Conservation (phyloP, 2,113 vertebrate species). For the Stomatorhinus ivindoensis region DNA sequence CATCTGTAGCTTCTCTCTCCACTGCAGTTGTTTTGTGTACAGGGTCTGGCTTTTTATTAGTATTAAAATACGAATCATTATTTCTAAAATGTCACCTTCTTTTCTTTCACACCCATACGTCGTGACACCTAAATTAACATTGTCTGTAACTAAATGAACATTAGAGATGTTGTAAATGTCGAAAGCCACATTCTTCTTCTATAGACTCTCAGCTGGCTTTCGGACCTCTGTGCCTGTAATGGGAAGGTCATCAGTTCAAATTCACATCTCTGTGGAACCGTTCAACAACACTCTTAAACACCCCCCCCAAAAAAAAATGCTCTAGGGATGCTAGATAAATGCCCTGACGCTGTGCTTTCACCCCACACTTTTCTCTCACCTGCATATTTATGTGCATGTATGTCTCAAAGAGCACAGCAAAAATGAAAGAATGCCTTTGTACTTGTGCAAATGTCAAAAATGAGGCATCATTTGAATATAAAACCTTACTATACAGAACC, state of each 20-base stretch:
- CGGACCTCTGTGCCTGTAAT: not conserved
- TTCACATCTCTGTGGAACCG: not conserved
- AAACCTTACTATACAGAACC: not conserved
- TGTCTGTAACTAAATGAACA: not conserved
- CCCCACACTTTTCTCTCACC: not conserved
- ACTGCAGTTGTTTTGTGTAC: not conserved
- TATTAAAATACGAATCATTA: constrained; percentile 15
- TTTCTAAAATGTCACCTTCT: not conserved
- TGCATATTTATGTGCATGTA: not conserved
- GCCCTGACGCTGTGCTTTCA: not conserved
- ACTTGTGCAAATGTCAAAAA: not conserved
- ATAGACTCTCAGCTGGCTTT: not conserved
- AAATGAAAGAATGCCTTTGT: not conserved
- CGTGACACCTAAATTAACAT: not conserved
- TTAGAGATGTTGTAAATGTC: not conserved
- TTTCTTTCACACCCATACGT: not conserved
- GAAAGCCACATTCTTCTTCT: not conserved
- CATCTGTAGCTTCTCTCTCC: not conserved
- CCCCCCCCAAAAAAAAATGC: not conserved
- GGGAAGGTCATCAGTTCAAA: not conserved
- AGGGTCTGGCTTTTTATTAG: not conserved
- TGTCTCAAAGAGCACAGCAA: not conserved
- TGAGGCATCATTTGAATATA: not conserved
- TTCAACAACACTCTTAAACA: not conserved
- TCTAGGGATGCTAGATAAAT: not conserved